Conservation (phyloP, 1,140 invertebrate genomes). For the Gryllus bimaculatus region DNA sequence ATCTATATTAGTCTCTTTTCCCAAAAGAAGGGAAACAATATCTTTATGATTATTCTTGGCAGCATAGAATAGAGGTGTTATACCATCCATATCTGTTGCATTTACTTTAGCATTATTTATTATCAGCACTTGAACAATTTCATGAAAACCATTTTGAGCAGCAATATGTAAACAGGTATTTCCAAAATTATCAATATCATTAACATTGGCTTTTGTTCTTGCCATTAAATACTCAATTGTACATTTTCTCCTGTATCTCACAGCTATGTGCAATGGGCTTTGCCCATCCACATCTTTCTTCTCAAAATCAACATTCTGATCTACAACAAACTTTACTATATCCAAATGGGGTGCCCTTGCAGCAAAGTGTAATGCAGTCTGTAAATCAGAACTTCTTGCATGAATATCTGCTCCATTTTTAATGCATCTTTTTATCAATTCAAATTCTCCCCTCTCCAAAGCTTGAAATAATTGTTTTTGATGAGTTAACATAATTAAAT, state of each 20-base stretch:
- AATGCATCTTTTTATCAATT: conserved; percentile 16
- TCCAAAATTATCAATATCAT: not conserved
- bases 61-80: conserved; percentile 2
- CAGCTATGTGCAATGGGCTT: conserved; percentile 18
- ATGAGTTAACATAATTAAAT: conserved; percentile 8
- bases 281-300: conserved; percentile 19
- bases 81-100: not conserved
- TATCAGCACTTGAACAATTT: not conserved
- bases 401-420: conserved; percentile 25
- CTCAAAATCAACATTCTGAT: conserved; percentile 21
- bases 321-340: conserved; percentile 23
- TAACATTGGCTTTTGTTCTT: not conserved
- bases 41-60: not conserved
- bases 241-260: not conserved
- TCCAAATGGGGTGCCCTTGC: conserved; percentile 21
- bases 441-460: conserved; percentile 16
- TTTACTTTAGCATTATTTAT: not conserved
- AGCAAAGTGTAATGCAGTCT: conserved; percentile 25
- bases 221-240: not conserved
- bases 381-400: conserved; percentile 22
- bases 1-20: conserved; percentile 10
- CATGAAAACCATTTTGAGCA: not conserved
- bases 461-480: conserved; percentile 15
- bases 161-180: not conserved
- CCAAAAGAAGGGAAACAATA: conserved; percentile 3